Evolutionary conservation across 2,888 invertebrate species (phyloP).

Genomic region (Emmelina monodactyla): DNA sequence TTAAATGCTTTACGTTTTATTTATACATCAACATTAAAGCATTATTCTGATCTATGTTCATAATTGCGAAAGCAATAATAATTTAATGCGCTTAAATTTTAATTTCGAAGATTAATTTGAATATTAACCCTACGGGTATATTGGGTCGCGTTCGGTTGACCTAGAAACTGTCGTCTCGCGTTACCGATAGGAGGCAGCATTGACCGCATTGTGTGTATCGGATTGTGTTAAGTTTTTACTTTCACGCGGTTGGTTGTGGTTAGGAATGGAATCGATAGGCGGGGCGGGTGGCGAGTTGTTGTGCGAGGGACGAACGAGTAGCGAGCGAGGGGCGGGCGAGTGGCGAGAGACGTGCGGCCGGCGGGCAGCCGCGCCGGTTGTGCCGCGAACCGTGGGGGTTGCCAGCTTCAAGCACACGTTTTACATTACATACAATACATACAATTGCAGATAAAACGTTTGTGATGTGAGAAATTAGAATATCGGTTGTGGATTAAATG

Average conservation of each 20-base stretch:
- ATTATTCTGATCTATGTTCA: no score
- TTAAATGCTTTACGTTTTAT: neutral
- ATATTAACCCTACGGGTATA: constrained; percentile 9
- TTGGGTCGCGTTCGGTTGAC: constrained; percentile 33
- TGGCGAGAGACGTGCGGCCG: constrained; percentile 5
- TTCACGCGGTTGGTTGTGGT: no score
- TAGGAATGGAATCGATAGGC: constrained; percentile 53
- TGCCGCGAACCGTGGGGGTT: neutral
- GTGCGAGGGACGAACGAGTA: no score
- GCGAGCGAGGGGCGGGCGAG: constrained; percentile 25
- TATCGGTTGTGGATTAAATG: no score
- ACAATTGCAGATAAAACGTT: no score
- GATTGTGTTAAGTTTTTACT: constrained; percentile 59
- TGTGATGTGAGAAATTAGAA: no score
- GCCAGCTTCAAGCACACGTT: no score
- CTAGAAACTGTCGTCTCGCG: constrained; percentile 44
- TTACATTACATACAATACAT: no score
- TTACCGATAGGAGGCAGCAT: constrained; percentile 34
- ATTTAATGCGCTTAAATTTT: neutral
- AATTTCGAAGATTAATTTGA: constrained; percentile 15
- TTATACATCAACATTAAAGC: no score
- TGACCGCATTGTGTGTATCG: constrained; percentile 54
- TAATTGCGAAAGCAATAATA: no score
- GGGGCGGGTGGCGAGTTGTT: constrained; percentile 46
- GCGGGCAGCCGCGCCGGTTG: neutral